Conservation (phyloP, 2,797 vertebrate genomes). For the Otolemur crassicaudatus region DNA sequence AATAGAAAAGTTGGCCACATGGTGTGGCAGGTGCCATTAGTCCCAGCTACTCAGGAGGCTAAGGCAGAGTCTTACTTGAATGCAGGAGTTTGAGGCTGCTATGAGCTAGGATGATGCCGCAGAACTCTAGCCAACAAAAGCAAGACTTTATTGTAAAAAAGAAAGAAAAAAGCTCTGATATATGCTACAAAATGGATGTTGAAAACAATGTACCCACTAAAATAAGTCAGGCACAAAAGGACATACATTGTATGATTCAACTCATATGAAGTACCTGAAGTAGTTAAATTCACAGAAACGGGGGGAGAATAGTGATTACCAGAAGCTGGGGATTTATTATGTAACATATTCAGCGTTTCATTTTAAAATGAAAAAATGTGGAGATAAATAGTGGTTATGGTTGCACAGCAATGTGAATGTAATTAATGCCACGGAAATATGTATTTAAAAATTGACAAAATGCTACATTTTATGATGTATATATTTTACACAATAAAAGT, state of each 20-base stretch:
- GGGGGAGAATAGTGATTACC: neutral
- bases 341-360: neutral
- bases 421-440: neutral
- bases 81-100: too few species aligned
- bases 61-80: too few species aligned
- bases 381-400: neutral
- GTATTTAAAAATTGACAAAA: neutral
- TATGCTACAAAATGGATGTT: neutral
- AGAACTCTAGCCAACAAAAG: too few species aligned
- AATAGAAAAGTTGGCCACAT: too few species aligned
- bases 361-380: neutral
- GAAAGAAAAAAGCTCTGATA: neutral
- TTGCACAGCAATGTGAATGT: neutral
- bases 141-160: too few species aligned
- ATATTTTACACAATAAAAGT: neutral
- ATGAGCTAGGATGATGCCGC: too few species aligned
- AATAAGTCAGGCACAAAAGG: neutral
- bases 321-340: neutral
- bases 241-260: neutral
- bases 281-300: neutral
- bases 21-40: too few species aligned
- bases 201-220: neutral
- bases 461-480: neutral
- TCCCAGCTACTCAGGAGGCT: too few species aligned
- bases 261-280: neutral